Evolutionary conservation across 2,113 vertebrate species (phyloP).

Genomic region (Ramphastos sulfuratus): DNA sequence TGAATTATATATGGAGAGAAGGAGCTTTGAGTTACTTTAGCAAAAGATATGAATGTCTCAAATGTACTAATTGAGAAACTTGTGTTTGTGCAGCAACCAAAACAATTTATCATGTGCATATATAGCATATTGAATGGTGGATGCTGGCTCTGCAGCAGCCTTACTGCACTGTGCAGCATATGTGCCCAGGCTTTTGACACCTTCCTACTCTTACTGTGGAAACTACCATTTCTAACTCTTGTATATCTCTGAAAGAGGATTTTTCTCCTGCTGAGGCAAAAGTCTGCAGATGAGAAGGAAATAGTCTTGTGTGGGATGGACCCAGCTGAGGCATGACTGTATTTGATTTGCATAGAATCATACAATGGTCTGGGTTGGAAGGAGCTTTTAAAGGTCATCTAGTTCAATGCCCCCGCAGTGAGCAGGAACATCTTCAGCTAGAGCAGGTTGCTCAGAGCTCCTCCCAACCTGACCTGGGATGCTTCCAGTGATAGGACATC

Average conservation of each 20-base stretch:
- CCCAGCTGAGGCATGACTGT: not conserved
- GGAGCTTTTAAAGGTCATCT: too few relatives aligned
- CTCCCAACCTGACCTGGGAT: too few relatives aligned
- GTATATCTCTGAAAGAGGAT: not conserved
- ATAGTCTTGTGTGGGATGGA: not conserved
- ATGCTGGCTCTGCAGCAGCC: not conserved
- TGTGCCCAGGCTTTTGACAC: not conserved
- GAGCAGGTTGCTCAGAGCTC: too few relatives aligned
- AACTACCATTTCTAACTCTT: not conserved
- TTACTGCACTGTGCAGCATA: not conserved
- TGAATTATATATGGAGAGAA: not conserved
- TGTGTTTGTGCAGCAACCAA: not conserved
- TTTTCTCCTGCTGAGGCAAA: not conserved
- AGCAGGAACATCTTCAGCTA: too few relatives aligned
- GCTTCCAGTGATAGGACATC: too few relatives aligned
- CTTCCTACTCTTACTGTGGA: slow-evolving; percentile 40
- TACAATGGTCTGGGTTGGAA: too few relatives aligned
- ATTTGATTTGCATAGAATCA: not conserved
- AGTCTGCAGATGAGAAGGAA: not conserved
- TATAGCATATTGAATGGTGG: not conserved
- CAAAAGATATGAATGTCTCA: not conserved
- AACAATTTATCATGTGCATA: not conserved
- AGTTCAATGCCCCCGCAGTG: too few relatives aligned
- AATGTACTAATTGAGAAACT: not conserved
- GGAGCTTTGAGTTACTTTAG: not conserved